These are phyloP conservation scores for Antechinus stuartii DNA, from an alignment of 2,113 vertebrate genomes.

Conservation along the genomic window DNA sequence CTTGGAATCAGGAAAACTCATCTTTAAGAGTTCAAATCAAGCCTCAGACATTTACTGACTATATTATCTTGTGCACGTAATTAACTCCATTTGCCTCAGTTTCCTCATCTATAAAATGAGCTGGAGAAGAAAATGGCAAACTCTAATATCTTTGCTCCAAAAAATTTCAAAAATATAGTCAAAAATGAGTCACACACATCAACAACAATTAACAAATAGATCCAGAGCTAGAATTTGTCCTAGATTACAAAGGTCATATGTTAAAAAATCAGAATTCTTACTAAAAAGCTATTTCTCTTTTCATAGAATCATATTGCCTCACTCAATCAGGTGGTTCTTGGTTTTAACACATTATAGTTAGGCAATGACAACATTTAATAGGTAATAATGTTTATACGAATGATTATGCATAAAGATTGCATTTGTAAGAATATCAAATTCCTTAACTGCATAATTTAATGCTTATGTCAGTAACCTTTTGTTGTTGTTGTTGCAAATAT, in stretches of 20 bases:
- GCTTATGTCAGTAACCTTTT: conserved; percentile 30
- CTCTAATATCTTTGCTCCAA: background rate
- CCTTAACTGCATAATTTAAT: conserved; percentile 38
- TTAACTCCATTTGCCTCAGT: background rate
- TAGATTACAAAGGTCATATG: background rate
- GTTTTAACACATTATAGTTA: background rate
- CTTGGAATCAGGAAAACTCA: background rate
- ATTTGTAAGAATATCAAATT: conserved; percentile 22
- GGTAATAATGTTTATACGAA: background rate
- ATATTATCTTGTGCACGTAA: background rate
- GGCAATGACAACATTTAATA: conserved; percentile 11
- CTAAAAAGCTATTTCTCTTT: background rate
- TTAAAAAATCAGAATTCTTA: background rate
- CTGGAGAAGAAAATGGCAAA: background rate
- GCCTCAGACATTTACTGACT: background rate
- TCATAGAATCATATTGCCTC: background rate
- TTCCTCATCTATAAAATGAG: background rate
- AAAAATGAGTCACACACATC: background rate
- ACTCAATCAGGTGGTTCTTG: background rate
- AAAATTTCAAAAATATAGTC: background rate
- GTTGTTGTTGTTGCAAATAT: background rate
- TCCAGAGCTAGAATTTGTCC: background rate
- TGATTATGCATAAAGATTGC: background rate
- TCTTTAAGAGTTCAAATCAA: background rate
- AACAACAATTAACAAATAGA: background rate